Evolutionary conservation across 2,113 vertebrate species (phyloP).

Genomic region (Physeter macrocephalus): DNA sequence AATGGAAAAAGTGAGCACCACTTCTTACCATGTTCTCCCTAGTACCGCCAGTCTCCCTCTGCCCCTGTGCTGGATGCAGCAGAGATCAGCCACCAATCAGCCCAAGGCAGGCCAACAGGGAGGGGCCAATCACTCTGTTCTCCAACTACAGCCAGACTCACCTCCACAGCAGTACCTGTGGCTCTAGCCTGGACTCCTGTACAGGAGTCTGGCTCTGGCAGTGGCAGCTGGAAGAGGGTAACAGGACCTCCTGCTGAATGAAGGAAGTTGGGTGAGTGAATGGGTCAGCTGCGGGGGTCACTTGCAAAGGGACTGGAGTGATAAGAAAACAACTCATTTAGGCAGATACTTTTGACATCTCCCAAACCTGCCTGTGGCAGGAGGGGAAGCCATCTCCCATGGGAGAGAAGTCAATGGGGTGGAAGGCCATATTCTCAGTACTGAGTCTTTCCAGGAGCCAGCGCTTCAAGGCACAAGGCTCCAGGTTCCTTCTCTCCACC

Average conservation of each 20-base stretch:
- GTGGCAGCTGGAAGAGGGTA: conserved; percentile 48
- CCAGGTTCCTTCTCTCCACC: background rate
- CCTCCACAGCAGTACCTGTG: background rate
- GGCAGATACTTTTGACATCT: conserved; percentile 20
- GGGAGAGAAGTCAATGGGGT: conserved; percentile 15
- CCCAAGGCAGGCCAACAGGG: background rate
- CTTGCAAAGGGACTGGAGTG: conserved; percentile 34
- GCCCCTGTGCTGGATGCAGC: background rate
- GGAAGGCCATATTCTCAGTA: background rate
- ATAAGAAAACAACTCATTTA: background rate
- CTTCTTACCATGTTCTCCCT: conserved; percentile 14
- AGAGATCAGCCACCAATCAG: background rate
- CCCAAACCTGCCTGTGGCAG: conserved; percentile 10
- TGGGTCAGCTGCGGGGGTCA: conserved; percentile 42
- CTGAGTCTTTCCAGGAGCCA: background rate
- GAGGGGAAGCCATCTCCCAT: background rate
- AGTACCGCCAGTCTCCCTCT: background rate
- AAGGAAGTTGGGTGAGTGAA: background rate
- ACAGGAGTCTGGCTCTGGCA: conserved; percentile 41
- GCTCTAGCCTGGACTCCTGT: background rate
- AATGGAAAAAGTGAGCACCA: conserved; percentile 27
- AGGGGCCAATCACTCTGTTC: background rate
- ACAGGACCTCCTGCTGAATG: background rate
- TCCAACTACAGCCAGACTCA: background rate
- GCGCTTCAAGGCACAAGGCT: background rate